Conservation (phyloP, 2,113 vertebrate species). For the Tragelaphus buxtoni region DNA sequence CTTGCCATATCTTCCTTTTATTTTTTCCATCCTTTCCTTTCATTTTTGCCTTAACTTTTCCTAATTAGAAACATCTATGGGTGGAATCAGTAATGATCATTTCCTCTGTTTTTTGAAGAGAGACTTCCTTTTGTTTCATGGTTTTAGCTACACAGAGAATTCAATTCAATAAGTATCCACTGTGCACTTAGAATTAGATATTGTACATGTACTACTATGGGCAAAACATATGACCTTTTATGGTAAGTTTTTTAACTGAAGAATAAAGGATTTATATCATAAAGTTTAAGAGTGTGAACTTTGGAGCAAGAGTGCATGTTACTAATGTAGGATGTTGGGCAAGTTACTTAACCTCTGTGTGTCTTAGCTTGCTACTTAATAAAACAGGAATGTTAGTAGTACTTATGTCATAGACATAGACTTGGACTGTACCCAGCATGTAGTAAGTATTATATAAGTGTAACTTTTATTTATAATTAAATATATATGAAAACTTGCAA, state of each 20-base stretch:
- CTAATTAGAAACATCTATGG: background rate
- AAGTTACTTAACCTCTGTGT: background rate
- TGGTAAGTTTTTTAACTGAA: background rate
- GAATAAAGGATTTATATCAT: background rate
- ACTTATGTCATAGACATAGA: background rate
- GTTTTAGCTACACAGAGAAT: background rate
- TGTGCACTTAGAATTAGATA: background rate
- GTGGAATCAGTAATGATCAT: background rate
- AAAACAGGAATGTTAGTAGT: background rate
- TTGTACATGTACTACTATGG: background rate
- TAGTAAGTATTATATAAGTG: background rate
- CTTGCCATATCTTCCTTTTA: background rate
- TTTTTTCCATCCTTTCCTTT: background rate
- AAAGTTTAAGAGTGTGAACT: background rate
- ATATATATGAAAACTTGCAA: background rate
- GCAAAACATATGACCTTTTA: background rate
- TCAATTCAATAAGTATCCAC: background rate
- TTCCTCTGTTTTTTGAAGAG: background rate
- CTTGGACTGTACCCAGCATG: background rate
- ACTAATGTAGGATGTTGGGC: background rate
- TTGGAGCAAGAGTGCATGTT: background rate
- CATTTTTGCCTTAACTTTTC: background rate
- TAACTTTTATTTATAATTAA: background rate
- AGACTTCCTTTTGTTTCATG: background rate
- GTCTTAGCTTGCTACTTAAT: background rate